Conservation (phyloP, 2,113 vertebrate genomes). For the Nesogale talazaci region DNA sequence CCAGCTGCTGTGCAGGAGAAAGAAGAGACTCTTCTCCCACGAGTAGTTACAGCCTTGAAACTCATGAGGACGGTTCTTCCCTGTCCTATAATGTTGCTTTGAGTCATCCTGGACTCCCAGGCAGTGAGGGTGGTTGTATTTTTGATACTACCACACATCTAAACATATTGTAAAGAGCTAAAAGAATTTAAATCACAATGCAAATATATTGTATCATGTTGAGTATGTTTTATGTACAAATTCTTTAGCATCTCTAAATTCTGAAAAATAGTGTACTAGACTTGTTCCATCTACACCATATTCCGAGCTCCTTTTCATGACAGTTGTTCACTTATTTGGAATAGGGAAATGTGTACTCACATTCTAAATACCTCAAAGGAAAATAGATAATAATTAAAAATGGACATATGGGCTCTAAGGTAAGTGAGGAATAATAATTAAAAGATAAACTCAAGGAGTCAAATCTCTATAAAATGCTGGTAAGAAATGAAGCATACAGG, state of each 20-base stretch:
- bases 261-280: background rate
- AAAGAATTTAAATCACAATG: background rate
- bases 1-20: too few relatives aligned
- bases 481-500: slow-evolving; percentile 55
- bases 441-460: slow-evolving; percentile 46
- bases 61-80: too few relatives aligned
- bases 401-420: background rate
- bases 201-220: background rate
- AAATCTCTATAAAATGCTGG: slow-evolving; percentile 50
- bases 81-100: too few relatives aligned
- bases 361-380: background rate
- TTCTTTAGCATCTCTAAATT: background rate
- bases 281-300: background rate
- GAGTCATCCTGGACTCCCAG: too few relatives aligned
- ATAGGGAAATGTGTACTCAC: background rate
- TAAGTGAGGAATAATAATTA: slow-evolving; percentile 10
- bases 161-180: background rate
- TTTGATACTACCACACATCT: too few relatives aligned
- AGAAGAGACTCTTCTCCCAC: too few relatives aligned
- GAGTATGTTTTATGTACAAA: background rate
- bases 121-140: too few relatives aligned
- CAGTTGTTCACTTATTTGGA: slow-evolving; percentile 1
- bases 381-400: slow-evolving; percentile 65
- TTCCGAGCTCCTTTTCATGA: background rate
- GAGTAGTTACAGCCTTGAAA: too few relatives aligned